phyloP scores from a whole-genome alignment of 2,888 invertebrate genomes.

The Diabrotica balteata region DNA sequence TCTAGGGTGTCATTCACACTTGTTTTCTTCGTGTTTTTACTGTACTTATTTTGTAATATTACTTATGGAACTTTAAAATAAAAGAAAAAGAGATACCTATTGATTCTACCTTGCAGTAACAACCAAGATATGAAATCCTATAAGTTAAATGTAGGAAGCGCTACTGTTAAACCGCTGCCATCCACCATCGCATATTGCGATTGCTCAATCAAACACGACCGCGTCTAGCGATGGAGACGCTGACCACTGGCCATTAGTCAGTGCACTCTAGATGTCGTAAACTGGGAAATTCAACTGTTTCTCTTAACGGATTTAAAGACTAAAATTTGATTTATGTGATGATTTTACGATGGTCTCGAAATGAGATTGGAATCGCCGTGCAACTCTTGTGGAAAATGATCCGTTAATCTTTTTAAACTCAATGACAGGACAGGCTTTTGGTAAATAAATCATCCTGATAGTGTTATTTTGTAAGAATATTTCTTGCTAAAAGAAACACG shows the following conservation, averaged over 20 bases:
- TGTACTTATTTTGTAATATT: too few species aligned
- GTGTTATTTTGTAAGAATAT: too few species aligned
- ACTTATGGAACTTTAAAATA: too few species aligned
- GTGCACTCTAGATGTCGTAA: slow-evolving; percentile 28
- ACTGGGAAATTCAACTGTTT: slow-evolving; percentile 30
- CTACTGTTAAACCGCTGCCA: slow-evolving; percentile 7
- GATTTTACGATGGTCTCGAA: slow-evolving; percentile 27
- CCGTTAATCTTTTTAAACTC: slow-evolving; percentile 21
- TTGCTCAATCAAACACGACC: slow-evolving; percentile 24
- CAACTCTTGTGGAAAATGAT: slow-evolving; percentile 15
- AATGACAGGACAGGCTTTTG: slow-evolving; percentile 2
- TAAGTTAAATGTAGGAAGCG: neutral
- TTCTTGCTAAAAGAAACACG: too few species aligned
- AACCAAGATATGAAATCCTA: too few species aligned
- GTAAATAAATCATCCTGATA: neutral
- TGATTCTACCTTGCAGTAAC: too few species aligned
- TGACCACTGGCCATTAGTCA: slow-evolving; percentile 27
- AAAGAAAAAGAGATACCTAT: too few species aligned
- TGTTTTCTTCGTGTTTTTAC: too few species aligned
- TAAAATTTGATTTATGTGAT: slow-evolving; percentile 28
- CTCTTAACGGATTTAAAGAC: slow-evolving; percentile 26
- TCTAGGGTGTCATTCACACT: too few species aligned
- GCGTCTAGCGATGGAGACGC: slow-evolving; percentile 24
- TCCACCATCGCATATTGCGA: neutral
- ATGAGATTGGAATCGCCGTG: slow-evolving; percentile 24